Base-by-base conservation (phyloP, 2,888 invertebrate species). In the Ennomos fuscantarius region DNA sequence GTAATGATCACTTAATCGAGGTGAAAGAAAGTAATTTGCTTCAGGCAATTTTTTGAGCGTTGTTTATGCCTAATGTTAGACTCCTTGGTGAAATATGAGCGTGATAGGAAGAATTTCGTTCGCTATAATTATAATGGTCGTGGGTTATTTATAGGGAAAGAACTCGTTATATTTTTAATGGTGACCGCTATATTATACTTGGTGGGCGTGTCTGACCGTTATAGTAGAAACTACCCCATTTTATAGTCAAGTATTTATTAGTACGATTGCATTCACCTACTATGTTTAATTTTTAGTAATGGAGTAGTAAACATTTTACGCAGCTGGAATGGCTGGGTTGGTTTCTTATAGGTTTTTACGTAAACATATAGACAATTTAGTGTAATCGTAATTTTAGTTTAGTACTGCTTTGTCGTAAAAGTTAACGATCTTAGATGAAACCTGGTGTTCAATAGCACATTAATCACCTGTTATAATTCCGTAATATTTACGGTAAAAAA, bases 101-200 rank as follows among this genome's bases (percentile, higher is more conserved):
- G 82, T 82, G 89, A 87, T 89, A 89, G 87, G 86, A 87, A 80
- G 79, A 87, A 87, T 87, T 87, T 87, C 80, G 84, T 87, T 82
- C 79, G 81, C 79, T 76, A 81, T 89, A 89, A 88, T 89, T 89
- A 87, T 87, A 85, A 88, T 85, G 75, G 83, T 74, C 72, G 72
- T 70, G 62, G 76, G 84, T 86, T 84, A 87, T 89, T 88, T 88
- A 88, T 89, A 81, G 83, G 79, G 78, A 79, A 82, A 75, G 78
- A 81, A 84, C 84, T 87, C 87, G 86, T 86, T 86, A 83, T 70
- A 72, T 78, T 84, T 59, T 88, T 87, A 86, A 87, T 87, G 87
- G 81, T 88, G 82, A 89, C 88, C 85, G 87, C 87, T 89, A 86
- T 89, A 89, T 89, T 89, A 24, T 24, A 88, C 83, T 66, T 71